Base-by-base conservation (phyloP, 2,113 vertebrate species). In the human region DNA sequence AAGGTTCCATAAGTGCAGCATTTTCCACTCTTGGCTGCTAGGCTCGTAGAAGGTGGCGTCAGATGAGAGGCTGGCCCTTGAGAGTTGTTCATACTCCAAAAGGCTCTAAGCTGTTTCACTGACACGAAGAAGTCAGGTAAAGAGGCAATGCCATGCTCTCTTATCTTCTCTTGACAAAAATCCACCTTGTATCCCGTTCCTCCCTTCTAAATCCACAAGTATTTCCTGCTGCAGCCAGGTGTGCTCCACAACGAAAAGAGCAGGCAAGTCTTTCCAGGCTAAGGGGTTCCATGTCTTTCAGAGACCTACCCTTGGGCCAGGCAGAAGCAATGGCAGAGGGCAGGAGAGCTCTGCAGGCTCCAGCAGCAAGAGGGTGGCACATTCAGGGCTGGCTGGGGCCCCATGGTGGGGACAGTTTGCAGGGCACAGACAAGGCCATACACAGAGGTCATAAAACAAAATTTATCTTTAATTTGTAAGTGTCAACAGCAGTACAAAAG, bases 401-500 rank as follows among this genome's bases (percentile, higher is more conserved):
- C 10, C 3, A 4, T 70, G 13, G 3, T 16, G 73, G 52, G 35
- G 61, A 61, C 11, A 3, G 52, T 64, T 72, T 57, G 73, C 84
- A 73, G 94, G 98, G 89, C 96, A 98, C 27, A 98, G 96, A 99
- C 98, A 78, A 98, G 97, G 95, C 94, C 97, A 79, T 80, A 98
- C 98, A 98, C 98, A 97, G 98, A 97, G 97, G 95, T 99, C 98
- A 98, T 99, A 99, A 99, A 99, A 99, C 99, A 99, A 99, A 99
- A 99, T 99, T 99, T 99, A 99, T 99, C 99, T 99, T 99, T 99
- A 99, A 99, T 99, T 99, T 99, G 99, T 99, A 99, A 99, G 99
- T 99, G 99, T 99, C 99, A 99, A 99, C 99, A 99, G 99, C 99
- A 99, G 99, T 99, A 99, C 99, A 99, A 99, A 99, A 99, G 99